Base-by-base conservation (phyloP, 2,888 invertebrate species). In the Amiota minor region DNA sequence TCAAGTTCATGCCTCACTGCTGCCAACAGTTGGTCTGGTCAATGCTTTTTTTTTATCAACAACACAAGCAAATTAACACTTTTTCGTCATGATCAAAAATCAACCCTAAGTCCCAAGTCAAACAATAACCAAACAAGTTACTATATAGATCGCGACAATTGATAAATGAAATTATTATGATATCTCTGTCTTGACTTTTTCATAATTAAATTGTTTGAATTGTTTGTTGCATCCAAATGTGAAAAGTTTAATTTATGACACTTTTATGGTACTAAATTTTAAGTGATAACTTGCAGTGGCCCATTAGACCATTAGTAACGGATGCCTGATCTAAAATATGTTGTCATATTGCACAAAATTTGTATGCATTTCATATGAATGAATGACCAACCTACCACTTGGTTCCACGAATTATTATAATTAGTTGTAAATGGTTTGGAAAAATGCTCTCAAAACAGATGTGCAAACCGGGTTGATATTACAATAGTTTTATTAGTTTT, bases 201-300 rank as follows among this genome's bases (percentile, higher is more conserved):
- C 11, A 50, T 67, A 50, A 67, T 67, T 67, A 67, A 67, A 50
- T 67, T 67, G 67, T 67, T 49, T 18, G 35, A 14, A 16, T 6
- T 11, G 59, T 16, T 11, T 23, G 47, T n/a, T 16, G 20, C 50
- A 50, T 8, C 49, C 45, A 50, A 49, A 67, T 67, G 67, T 20
- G 2, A 50, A 16, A 23, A 50, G 50, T 67, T 67, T 49, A 50
- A 67, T 67, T 67, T 67, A 67, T 67, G 67, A 67, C 67, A 67
- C 67, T 49, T 67, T 67, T 67, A 67, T 67, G 67, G 67, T 20
- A 67, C 67, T 67, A 67, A 67, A 67, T 67, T 67, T 35, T 50
- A 67, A 50, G 49, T 67, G 67, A 67, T 67, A 67, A 50, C 50
- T 35, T 35, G 35, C 6, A 35, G 35, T 35, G 35, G 46, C 35